phyloP scores from a whole-genome alignment of 1,140 invertebrate genomes.

The Drosophila ercepeae region DNA sequence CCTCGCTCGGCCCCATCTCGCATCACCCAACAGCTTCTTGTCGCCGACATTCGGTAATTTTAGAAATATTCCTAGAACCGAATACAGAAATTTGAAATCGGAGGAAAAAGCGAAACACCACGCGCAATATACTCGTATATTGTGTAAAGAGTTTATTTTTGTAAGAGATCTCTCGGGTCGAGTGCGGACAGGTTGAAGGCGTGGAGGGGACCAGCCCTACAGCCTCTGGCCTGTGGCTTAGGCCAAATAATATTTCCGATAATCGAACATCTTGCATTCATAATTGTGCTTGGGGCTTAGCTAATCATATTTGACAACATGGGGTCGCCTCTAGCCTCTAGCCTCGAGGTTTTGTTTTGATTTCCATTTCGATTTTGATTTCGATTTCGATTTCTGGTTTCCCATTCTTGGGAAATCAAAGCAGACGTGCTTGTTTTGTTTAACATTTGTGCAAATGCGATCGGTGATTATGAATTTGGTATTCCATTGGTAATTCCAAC shows the following conservation, averaged over 20 bases:
- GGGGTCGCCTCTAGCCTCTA: conserved; percentile 35
- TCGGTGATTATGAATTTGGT: conserved; percentile 16
- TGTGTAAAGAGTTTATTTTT: conserved; percentile 74
- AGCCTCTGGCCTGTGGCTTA: not conserved
- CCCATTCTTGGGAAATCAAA: conserved; percentile 18
- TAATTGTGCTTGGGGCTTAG: conserved; percentile 16
- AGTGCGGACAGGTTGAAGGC: conserved; percentile 20
- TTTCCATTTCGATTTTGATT: conserved; percentile 31
- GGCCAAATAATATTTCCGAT: conserved; percentile 50
- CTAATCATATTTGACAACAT: conserved; percentile 65
- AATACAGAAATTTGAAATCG: conserved; percentile 58
- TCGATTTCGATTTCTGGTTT: conserved; percentile 29
- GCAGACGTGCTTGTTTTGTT: conserved; percentile 44
- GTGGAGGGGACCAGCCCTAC: conserved; percentile 1
- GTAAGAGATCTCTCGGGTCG: conserved; percentile 48
- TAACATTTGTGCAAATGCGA: conserved; percentile 35
- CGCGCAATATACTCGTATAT: conserved; percentile 67
- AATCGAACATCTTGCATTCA: conserved; percentile 33
- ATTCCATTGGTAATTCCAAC: conserved; percentile 40
- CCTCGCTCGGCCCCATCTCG: not conserved
- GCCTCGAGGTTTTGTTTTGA: conserved; percentile 8
- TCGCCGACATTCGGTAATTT: conserved; percentile 50
- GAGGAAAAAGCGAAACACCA: conserved; percentile 52
- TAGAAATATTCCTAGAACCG: conserved; percentile 62
- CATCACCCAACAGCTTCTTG: not conserved